Base-by-base conservation (phyloP, 1,140 invertebrate genomes). In the Ctenoplectra terminalis region DNA sequence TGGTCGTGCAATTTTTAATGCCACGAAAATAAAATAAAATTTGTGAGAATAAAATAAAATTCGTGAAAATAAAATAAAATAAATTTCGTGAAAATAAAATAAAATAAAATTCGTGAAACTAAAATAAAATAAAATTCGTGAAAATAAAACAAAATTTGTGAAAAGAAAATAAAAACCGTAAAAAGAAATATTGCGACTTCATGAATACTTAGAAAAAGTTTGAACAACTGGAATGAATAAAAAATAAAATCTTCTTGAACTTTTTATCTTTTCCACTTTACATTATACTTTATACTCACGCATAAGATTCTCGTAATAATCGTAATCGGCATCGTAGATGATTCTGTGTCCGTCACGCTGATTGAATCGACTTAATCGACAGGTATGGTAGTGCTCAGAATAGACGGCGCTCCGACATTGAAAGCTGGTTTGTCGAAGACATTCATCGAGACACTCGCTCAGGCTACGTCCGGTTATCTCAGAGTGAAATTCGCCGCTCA, bases 301-400 rank as follows among this genome's bases (percentile, higher is more conserved):
- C 96, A 97, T 97, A 34, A 98, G 94, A 94, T 97, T 98, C 92
- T 98, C 97, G 90, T 98, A 98, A 91, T 98, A 98, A 94, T 98
- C 97, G 92, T 97, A 98, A 92, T 98, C 97, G 1, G 97, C 96
- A 92, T 98, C 97, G 89, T 98, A 98, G 76, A 98, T 96, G 71
- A 98, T 96, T 77, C 97, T 94, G 95, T 97, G 97, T n/a, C 97
- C 97, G 89, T 98, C 97, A 74, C 96, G 95, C 92, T 97, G 97
- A 93, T 97, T 98, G 91, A 97, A 98, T 89, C 97, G 95, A 88
- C 97, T 97, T 34, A 98, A 95, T 50, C 97, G 95, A 91, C 98
- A 98, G 40, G 96, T 97, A 79, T 97, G 95, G 89, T 96, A 97
- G 43, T 97, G 95, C 87, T 98, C 97, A 73, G 97, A 98, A 91